Evolutionary conservation across 1,140 invertebrate species (phyloP).

Genomic region (Heliconius hermathena): DNA sequence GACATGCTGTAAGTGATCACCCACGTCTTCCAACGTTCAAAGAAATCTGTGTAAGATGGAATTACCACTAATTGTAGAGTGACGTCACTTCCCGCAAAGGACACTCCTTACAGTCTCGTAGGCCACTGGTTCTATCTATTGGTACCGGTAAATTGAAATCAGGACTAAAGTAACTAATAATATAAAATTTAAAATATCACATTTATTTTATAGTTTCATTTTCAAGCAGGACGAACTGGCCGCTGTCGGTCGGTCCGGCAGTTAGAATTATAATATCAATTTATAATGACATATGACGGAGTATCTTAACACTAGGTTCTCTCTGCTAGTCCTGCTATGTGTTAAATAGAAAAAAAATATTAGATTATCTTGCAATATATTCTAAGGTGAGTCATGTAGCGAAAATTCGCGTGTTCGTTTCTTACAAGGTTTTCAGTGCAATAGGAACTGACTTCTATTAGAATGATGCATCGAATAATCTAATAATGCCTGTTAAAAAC

Average conservation of each 20-base stretch:
- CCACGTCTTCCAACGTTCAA: constrained; percentile 6
- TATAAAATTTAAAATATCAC: too few relatives aligned
- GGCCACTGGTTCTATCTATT: neutral
- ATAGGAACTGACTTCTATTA: neutral
- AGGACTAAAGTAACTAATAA: neutral
- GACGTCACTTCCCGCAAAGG: neutral
- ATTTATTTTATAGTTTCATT: too few relatives aligned
- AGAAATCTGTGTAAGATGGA: constrained; percentile 6
- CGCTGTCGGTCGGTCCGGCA: too few relatives aligned
- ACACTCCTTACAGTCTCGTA: too few relatives aligned
- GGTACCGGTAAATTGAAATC: neutral
- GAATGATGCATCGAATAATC: constrained; percentile 4
- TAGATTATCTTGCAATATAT: neutral
- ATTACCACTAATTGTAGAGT: neutral
- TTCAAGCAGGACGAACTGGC: too few relatives aligned
- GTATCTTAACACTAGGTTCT: too few relatives aligned
- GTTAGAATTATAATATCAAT: too few relatives aligned
- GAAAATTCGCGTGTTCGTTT: neutral
- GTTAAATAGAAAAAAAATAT: neutral
- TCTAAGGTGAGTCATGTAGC: neutral
- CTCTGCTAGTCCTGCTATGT: too few relatives aligned
- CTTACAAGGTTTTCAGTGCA: constrained; percentile 3
- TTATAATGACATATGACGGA: too few relatives aligned
- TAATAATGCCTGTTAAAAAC: neutral
- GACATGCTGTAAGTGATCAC: neutral